These are phyloP conservation scores for Enteromius radiatus DNA, from an alignment of 2,797 vertebrate species.

Conservation along the genomic window DNA sequence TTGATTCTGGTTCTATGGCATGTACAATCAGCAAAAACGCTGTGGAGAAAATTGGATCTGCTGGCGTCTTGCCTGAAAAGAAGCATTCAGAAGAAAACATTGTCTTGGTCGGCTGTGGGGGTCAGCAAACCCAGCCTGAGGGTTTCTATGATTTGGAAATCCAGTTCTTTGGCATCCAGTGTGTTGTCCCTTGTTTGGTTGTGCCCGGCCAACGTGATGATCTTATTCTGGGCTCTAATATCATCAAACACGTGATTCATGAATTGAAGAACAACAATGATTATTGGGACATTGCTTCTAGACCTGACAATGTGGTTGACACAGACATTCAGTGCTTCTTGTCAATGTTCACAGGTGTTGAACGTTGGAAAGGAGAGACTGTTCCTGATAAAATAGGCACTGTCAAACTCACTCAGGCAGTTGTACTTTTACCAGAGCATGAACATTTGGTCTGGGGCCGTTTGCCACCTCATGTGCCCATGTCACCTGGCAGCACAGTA, in stretches of 20 bases:
- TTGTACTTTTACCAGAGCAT: constrained; percentile 23
- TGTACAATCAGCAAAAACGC: constrained; percentile 30
- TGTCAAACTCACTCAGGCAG: not conserved
- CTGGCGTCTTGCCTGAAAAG: constrained; percentile 40
- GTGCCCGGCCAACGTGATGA: constrained; percentile 52
- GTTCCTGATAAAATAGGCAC: constrained; percentile 17
- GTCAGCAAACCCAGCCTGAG: constrained; percentile 34
- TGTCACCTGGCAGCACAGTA: constrained; percentile 47
- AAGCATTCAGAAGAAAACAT: constrained; percentile 36
- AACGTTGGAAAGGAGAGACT: constrained; percentile 13
- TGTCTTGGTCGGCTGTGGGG: constrained; percentile 31
- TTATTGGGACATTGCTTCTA: constrained; percentile 47
- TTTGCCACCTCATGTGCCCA: not conserved
- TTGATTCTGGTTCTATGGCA: not conserved
- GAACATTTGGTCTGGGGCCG: constrained; percentile 44
- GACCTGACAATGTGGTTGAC: not conserved
- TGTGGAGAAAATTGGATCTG: not conserved
- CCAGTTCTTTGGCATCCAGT: constrained; percentile 39
- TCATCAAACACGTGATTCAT: constrained; percentile 37
- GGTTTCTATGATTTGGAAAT: constrained; percentile 48
- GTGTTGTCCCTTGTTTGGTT: constrained; percentile 34
- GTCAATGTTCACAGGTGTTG: constrained; percentile 34
- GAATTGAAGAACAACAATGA: constrained; percentile 12
- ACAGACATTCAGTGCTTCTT: constrained; percentile 37
- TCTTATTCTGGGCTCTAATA: constrained; percentile 48